Base-by-base conservation (phyloP, 2,113 vertebrate species). In the Melanostigma gelatinosum region DNA sequence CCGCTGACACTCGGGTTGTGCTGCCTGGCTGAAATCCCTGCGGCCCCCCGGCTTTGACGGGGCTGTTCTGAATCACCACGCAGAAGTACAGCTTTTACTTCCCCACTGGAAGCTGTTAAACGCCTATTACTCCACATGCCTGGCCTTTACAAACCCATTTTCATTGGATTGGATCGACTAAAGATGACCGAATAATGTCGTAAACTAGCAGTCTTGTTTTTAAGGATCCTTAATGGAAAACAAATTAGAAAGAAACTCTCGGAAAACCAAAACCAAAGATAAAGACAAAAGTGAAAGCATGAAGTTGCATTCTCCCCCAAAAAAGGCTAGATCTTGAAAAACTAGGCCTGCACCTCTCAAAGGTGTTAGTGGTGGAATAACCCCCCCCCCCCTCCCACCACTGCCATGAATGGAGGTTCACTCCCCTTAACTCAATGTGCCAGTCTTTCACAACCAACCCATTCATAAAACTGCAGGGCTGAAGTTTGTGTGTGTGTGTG, bases 381-480 rank as follows among this genome's bases (percentile, higher is more conserved):
- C 63, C 54, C 77, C 78, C n/a, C 24, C 24, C 24, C 24, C 24
- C n/a, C n/a, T n/a, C n/a, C 10, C 54, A 50, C 54, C 73, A 57
- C 40, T 75, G 85, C 85, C 82, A 89, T 94, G 91, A 95, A 94
- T 94, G 93, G 94, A 92, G 85, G 91, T 89, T 87, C 84, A 87
- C 86, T 93, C 90, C 93, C 88, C 87, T 90, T 74, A 75, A 80
- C 84, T 93, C 86, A 92, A 91, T 88, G 88, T 93, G 91, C 93
- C 93, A 89, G 85, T 91, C 92, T 88, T 87, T 94, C 93, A 96
- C 95, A 96, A 95, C 90, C 87, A 86, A 77, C 85, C 93, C 94
- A 96, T 96, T 96, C 95, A 96, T 95, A 95, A 95, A 95, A 95
- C 87, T 77, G 85, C 83, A n/a, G 71, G 72, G 85, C 74, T 87